Conservation (phyloP, 2,888 invertebrate species). For the Azorinus chamasolen region DNA sequence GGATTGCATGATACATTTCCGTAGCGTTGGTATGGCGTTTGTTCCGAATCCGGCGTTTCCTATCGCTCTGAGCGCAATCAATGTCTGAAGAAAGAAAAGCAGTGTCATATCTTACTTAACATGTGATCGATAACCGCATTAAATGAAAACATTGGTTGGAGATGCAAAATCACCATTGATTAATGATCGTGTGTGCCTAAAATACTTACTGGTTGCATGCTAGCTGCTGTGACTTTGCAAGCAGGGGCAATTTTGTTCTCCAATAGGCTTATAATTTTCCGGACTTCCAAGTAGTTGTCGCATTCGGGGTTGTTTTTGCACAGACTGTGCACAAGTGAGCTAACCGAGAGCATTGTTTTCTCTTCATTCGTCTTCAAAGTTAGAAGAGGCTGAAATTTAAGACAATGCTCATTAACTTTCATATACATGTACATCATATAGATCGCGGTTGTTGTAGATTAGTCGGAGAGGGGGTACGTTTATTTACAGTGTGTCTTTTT, state of each 20-base stretch:
- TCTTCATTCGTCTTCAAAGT: constrained; percentile 86
- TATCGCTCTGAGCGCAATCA: constrained; percentile 93
- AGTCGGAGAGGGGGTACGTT: too few relatives aligned
- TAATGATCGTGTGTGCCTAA: too few relatives aligned
- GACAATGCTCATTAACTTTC: background rate
- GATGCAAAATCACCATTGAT: too few relatives aligned
- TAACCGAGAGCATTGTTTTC: constrained; percentile 90
- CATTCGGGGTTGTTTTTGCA: constrained; percentile 88
- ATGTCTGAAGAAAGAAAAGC: constrained; percentile 87
- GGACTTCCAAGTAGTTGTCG: constrained; percentile 80
- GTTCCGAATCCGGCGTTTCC: constrained; percentile 94
- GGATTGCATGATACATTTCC: constrained; percentile 86
- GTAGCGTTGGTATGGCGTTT: constrained; percentile 74
- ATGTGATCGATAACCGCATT: too few relatives aligned
- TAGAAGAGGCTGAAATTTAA: constrained; percentile 83
- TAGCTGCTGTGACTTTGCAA: too few relatives aligned
- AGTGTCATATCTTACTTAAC: too few relatives aligned
- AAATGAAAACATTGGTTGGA: too few relatives aligned
- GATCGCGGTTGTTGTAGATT: too few relatives aligned
- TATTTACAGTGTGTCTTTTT: too few relatives aligned
- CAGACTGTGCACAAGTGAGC: constrained; percentile 91
- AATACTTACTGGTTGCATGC: constrained; percentile 17
- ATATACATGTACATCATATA: too few relatives aligned
- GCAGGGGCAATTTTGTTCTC: constrained; percentile 64
- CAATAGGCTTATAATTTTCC: constrained; percentile 78